Base-by-base conservation (phyloP, 2,888 invertebrate species). In the Apodemia duryi region DNA sequence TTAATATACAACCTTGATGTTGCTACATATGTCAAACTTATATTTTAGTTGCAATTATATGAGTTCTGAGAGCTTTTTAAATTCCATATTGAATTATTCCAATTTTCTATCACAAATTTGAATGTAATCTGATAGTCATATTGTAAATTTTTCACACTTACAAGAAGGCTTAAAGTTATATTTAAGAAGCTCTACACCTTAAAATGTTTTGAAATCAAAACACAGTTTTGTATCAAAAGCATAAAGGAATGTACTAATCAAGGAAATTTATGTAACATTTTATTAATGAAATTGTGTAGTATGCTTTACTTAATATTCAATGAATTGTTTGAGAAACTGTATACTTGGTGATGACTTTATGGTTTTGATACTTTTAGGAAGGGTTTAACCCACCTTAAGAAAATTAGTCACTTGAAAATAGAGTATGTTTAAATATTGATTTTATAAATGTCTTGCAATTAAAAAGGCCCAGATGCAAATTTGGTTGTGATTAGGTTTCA, bases 1-100 rank as follows among this genome's bases (percentile, higher is more conserved):
- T 46, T 13, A 46, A 13, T 46, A 79, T 77, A 69, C 71, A 73
- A 71, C 79, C 79, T 80, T 82, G 76, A 70, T 72, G 73, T 69
- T 68, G 73, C 80, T 84, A 82, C 84, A 81, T 76, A 79, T 83
- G 86, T 82, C 79, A 76, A 76, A 72, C 61, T 63, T 66, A 65
- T 43, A 52, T 62, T 64, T 63, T 13, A 62, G 54, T 64, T 67
- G 41, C 21, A 62, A 64, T 64, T 62, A 6, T 54, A 54, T 54
- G 54, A 54, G 28, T 29, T 6, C 28, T 11, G 54, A 54, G 54
- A 54, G 29, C 54, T 54, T 54, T 54, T 54, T 28, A 54, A 54
- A 10, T 54, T 5, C 43, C 43, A 43, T 43, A 43, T 11, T 43
- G 11, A 43, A 43, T 11, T 11, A 7, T 38, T 38, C 9, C 11